These are phyloP conservation scores for Dicentrarchus labrax DNA, from an alignment of 2,113 vertebrate species.

Conservation along the genomic window DNA sequence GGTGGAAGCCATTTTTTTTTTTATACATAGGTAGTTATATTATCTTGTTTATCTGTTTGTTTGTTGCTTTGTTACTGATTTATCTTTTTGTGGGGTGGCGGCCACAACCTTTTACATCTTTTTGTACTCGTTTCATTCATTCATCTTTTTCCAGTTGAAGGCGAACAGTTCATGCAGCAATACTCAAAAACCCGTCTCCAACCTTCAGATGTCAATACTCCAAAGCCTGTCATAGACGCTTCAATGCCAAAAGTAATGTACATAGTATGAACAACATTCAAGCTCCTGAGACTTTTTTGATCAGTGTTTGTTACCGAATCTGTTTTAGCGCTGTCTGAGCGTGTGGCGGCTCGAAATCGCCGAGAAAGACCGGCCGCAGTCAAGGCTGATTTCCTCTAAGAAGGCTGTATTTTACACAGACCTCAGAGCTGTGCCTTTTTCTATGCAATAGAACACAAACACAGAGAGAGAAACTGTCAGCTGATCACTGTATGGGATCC, in stretches of 20 bases:
- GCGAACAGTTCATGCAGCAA: conserved; percentile 82
- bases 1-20: conserved; percentile 84
- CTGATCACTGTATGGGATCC: conserved; percentile 92
- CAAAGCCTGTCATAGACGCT: conserved; percentile 82
- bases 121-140: conserved; percentile 60
- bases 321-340: conserved; percentile 70
- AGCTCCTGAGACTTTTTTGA: conserved; percentile 71
- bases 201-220: conserved; percentile 82
- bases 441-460: conserved; percentile 98
- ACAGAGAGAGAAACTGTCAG: conserved; percentile 74
- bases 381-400: conserved; percentile 60
- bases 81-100: conserved; percentile 39
- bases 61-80: conserved; percentile 70
- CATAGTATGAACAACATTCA: conserved; percentile 74
- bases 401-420: conserved; percentile 92
- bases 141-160: conserved; percentile 71
- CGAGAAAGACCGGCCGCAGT: conserved; percentile 40
- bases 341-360: conserved; percentile 15
- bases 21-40: conserved; percentile 69
- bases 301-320: conserved; percentile 77
- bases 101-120: conserved; percentile 69
- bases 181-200: conserved; percentile 74
- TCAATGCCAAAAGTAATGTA: conserved; percentile 85
- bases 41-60: conserved; percentile 68
- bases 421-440: conserved; percentile 99